Evolutionary conservation across 2,888 invertebrate species (phyloP), one percentile per base, ranked within the genome.

Genomic region (Cacoxenus indagator): DNA sequence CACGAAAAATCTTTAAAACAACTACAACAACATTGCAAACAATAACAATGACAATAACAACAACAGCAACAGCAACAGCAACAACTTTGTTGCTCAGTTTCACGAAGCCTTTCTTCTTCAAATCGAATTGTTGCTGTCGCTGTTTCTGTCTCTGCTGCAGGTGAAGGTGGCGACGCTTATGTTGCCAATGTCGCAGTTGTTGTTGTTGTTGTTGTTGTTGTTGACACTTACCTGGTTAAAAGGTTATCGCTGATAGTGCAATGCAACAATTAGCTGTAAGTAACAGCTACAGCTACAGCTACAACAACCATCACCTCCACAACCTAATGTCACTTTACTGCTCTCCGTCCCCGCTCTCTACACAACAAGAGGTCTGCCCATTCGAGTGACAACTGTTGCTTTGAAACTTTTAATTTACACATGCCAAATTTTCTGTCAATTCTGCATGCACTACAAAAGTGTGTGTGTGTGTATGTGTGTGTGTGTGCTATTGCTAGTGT

Each of bases 1-100:
- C 83, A 83, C 83, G 82, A 81, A 73, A 48, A n/a, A 48, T 48
- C n/a, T 19, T 48, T 14, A n/a, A 48, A 19, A 48, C 19, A 48
- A 48, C 48, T n/a, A 19, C 48, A 48, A 48, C 48, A n/a, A 6
- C 46, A 48, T n/a, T n/a, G n/a, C n/a, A 48, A 6, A 46, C 14
- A 8, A 46, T 11, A 14, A n/a, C 46, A 48, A 24, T 55, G 55
- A 11, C 8, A 11, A 19, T n/a, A 46, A 46, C 48, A 46, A 46
- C 17, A 46, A 46, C 48, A 46, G n/a, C 48, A 46, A 46, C 48
- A 46, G n/a, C 48, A 46, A 48, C 14, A 48, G 17, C 19, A 48
- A 48, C 48, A 48, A 48, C 48, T n/a, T 1, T n/a, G 17, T n/a
- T 8, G 1, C 1, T 48, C 17, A 48, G 9, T n/a, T n/a, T n/a